phyloP scores from a whole-genome alignment of 2,797 vertebrate genomes.

The Sardinella longiceps region DNA sequence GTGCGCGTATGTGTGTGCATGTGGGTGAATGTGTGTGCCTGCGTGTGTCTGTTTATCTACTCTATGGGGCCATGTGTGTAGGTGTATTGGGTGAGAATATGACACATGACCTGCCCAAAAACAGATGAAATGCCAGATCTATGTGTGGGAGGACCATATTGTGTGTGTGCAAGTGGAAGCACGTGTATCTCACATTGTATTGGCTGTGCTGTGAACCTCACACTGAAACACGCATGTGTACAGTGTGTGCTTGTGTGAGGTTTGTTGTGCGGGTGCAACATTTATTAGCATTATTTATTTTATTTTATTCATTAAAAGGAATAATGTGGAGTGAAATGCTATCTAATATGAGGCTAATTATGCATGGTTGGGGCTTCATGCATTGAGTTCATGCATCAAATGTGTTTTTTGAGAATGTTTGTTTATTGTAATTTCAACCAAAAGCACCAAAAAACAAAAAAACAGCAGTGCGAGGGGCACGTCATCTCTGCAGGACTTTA shows the following conservation, averaged over 20 bases:
- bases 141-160: conserved; percentile 24
- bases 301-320: no score
- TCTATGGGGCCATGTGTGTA: not conserved
- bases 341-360: no score
- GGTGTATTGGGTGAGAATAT: not conserved
- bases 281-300: no score
- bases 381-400: no score
- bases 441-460: no score
- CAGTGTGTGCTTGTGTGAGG: not conserved
- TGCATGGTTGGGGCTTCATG: no score
- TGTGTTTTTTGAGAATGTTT: no score
- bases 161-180: not conserved
- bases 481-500: no score
- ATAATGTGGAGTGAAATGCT: no score
- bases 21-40: not conserved
- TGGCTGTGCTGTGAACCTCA: not conserved
- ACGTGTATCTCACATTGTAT: not conserved
- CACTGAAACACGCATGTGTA: not conserved
- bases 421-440: no score
- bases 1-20: no score
- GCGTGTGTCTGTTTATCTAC: not conserved
- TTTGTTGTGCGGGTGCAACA: not conserved
- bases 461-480: no score
- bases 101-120: conserved; percentile 12
- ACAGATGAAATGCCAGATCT: not conserved